Base-by-base conservation (phyloP, 92 coral and sea anemone species). In the Bergia sp. region DNA sequence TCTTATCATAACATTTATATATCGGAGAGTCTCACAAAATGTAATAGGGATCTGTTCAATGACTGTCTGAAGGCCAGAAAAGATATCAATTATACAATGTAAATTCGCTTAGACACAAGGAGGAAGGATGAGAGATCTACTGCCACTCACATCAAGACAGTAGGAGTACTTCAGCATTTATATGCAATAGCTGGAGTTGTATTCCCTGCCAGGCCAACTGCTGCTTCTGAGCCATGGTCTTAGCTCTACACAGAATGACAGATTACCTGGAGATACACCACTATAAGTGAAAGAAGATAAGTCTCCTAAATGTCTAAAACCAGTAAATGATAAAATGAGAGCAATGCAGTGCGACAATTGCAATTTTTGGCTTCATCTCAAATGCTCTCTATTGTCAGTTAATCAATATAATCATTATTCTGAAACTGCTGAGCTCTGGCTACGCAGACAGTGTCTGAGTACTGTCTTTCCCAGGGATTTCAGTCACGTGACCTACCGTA, bases 21-120 rank as follows among this genome's bases (percentile, higher is more conserved):
- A 57, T 80, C 91, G 29, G 91, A 91, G 76, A 91, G 93, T 76
- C 89, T 91, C 38, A 88, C 89, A 10, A 21, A 76, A 43, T 66
- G 50, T 71, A 88, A 88, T 73, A 38, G 72, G 57, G 64, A 50
- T 50, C 86, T 88, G 41, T 85, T 88, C 64, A 77, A 85, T 12
- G 73, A 74, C 55, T 89, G 89, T 77, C 73, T 91, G 39, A 81
- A 89, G 65, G 87, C 81, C 44, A 91, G 79, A 77, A 81, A 88
- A 80, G 89, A 91, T 72, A 72, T 82, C 65, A 83, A 88, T 76
- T 55, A 64, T 78, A 88, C 29, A 29, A 29, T 29, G 29, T 29
- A 29, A 82, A 84, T 88, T 74, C 58, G 73, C 73, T 38, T 90
- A 91, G 92, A 90, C 92, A 61, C 80, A 88, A 39, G 65, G 47